phyloP scores from a whole-genome alignment of 2,113 vertebrate genomes.

The Phyllopteryx taeniolatus region DNA sequence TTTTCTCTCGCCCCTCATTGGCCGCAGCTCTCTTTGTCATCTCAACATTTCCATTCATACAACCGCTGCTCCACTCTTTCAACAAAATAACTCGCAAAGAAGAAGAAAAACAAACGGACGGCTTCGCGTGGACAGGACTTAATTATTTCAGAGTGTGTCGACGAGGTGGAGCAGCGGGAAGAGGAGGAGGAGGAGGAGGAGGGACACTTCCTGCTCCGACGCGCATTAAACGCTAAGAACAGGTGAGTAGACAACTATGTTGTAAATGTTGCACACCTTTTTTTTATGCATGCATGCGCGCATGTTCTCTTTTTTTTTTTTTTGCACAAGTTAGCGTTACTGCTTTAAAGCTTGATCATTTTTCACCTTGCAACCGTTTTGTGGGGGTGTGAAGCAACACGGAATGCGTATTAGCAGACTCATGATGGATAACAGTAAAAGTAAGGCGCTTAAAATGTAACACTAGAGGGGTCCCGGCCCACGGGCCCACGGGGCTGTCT shows the following conservation, averaged over 20 bases:
- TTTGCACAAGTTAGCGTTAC: background rate
- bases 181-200: conserved; percentile 22
- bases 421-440: conserved; percentile 71
- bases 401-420: conserved; percentile 31
- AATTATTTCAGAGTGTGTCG: conserved; percentile 44
- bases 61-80: conserved; percentile 42
- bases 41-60: conserved; percentile 72
- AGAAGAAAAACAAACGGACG: background rate
- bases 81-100: conserved; percentile 57
- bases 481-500: conserved; percentile 70
- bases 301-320: background rate
- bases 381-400: background rate
- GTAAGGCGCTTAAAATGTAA: conserved; percentile 76
- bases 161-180: conserved; percentile 47
- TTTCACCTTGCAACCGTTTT: background rate
- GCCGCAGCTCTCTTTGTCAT: conserved; percentile 52
- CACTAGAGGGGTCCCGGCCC: conserved; percentile 73
- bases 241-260: conserved; percentile 62
- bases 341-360: background rate
- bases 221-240: conserved; percentile 31
- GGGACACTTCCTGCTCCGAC: conserved; percentile 9
- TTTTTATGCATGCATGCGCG: background rate
- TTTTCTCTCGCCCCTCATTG: conserved; percentile 73
- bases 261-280: background rate
- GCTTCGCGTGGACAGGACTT: conserved; percentile 60